Percentiles rank a stretch among this genome's conserved stretches.
phyloP scores from a whole-genome alignment of 2,797 vertebrate genomes.

The Mallotus villosus region DNA sequence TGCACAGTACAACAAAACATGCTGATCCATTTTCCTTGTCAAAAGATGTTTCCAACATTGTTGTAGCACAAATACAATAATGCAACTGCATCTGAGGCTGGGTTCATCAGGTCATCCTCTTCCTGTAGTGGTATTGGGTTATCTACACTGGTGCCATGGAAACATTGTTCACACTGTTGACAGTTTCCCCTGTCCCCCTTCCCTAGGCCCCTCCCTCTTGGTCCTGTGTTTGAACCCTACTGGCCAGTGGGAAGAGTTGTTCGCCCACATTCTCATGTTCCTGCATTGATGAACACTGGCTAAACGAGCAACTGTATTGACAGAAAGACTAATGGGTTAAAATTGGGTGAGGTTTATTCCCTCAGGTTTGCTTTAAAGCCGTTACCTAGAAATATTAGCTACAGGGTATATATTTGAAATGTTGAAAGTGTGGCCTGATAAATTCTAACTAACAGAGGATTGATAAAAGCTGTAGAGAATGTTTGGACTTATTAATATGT shows the following conservation, averaged over 20 bases:
- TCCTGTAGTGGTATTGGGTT: conserved; percentile 2
- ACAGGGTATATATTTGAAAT: not conserved
- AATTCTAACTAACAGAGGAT: not conserved
- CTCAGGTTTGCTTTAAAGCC: not conserved
- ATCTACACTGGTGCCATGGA: not conserved
- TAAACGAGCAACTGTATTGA: not conserved
- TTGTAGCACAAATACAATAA: conserved; percentile 1
- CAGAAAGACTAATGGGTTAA: not conserved
- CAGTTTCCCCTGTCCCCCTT: not conserved
- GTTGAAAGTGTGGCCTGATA: not conserved
- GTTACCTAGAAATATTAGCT: not conserved
- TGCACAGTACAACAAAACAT: not conserved
- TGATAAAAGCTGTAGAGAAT: too few species aligned
- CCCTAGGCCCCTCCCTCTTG: conserved; percentile 7
- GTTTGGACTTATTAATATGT: too few species aligned
- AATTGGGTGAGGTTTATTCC: conserved; percentile 1
- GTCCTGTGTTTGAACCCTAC: conserved; percentile 24
- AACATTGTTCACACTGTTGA: conserved; percentile 4
- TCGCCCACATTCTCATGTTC: conserved; percentile 20
- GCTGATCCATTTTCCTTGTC: not conserved
- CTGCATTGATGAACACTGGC: conserved; percentile 1
- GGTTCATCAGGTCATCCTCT: not conserved
- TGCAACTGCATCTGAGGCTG: not conserved
- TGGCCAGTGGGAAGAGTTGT: conserved; percentile 1
- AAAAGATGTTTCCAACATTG: conserved; percentile 1